These are phyloP conservation scores for Lutraria lutraria DNA, from an alignment of 2,888 invertebrate genomes.

Conservation along the genomic window DNA sequence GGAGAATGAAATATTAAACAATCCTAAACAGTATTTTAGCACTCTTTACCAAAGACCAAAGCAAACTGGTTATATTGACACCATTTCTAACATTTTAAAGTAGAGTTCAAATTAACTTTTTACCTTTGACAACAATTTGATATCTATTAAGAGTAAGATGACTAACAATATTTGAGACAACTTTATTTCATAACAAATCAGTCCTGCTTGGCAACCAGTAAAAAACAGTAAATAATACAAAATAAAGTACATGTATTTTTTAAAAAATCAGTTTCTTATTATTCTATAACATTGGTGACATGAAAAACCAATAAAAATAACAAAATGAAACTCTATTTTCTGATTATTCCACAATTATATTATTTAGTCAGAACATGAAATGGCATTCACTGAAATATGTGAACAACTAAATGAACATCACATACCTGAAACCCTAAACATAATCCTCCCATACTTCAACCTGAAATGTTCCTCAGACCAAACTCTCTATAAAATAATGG, in stretches of 20 bases:
- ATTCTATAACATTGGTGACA: too few relatives aligned
- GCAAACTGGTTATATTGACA: too few relatives aligned
- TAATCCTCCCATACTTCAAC: not conserved
- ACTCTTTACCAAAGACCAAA: too few relatives aligned
- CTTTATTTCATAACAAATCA: not conserved
- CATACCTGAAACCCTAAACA: not conserved
- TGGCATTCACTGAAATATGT: too few relatives aligned
- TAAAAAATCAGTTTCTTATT: too few relatives aligned
- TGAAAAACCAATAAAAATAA: too few relatives aligned
- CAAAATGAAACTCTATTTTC: too few relatives aligned
- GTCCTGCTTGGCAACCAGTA: not conserved
- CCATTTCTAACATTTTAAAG: not conserved
- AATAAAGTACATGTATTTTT: too few relatives aligned
- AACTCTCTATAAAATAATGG: not conserved
- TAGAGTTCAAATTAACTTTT: not conserved
- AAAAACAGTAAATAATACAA: too few relatives aligned
- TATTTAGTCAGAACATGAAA: too few relatives aligned
- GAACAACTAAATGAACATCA: not conserved
- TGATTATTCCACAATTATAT: too few relatives aligned
- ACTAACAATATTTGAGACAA: not conserved
- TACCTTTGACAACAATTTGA: not conserved
- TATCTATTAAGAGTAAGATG: not conserved
- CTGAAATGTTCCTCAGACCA: not conserved
- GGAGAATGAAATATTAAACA: constrained; percentile 6
- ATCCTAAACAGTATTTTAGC: not conserved